Conservation (phyloP, 1,140 invertebrate species). For the Cheumatopsyche charites region DNA sequence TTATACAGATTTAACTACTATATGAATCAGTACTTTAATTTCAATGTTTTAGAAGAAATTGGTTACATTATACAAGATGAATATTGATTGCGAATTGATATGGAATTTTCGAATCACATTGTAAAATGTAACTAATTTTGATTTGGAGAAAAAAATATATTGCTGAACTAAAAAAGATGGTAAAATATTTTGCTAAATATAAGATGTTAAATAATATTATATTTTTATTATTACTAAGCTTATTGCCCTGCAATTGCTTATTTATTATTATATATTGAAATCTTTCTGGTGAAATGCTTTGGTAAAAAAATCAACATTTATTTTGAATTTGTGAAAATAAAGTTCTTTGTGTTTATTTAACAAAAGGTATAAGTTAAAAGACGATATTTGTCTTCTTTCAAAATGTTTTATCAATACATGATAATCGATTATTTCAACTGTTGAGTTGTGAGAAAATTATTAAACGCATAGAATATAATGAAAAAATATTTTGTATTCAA, state of each 20-base stretch:
- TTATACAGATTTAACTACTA: constrained; percentile 23
- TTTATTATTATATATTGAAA: constrained; percentile 10
- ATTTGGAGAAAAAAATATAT: background rate
- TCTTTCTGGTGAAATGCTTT: constrained; percentile 22
- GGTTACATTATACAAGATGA: constrained; percentile 5
- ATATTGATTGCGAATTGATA: background rate
- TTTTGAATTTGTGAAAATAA: background rate
- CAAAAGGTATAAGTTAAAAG: no score
- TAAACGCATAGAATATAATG: no score
- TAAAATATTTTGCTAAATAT: constrained; percentile 24
- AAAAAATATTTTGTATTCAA: no score
- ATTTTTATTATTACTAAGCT: constrained; percentile 33
- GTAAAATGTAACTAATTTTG: constrained; percentile 2
- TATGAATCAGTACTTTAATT: background rate
- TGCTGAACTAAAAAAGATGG: constrained; percentile 10
- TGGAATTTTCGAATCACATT: background rate
- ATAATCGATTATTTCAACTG: no score
- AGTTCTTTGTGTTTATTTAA: background rate
- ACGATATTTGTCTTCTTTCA: no score
- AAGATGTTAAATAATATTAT: constrained; percentile 1
- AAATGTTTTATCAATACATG: no score
- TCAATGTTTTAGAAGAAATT: background rate
- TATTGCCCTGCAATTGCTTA: constrained; percentile 38
- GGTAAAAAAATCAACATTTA: constrained; percentile 14
- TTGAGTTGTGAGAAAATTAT: no score